phyloP scores from a whole-genome alignment of 2,888 invertebrate genomes.

The Andrena praecox region DNA sequence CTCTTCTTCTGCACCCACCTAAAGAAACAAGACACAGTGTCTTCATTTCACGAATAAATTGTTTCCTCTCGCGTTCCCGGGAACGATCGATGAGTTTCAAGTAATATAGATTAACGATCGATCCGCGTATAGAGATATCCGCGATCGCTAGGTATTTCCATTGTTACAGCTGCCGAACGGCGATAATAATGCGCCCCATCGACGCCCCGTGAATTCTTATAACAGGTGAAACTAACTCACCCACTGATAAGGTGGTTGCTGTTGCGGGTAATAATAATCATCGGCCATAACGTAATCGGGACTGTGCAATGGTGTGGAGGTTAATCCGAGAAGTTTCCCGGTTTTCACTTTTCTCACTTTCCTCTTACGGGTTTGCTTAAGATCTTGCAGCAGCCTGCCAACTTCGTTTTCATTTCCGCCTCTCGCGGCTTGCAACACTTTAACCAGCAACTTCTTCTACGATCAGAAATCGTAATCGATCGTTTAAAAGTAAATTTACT shows the following conservation, averaged over 20 bases:
- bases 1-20: constrained; percentile 81
- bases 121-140: too few relatives aligned
- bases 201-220: neutral
- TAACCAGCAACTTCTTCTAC: constrained; percentile 79
- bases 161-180: neutral
- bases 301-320: constrained; percentile 76
- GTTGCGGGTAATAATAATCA: constrained; percentile 76
- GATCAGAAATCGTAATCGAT: constrained; percentile 46
- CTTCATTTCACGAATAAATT: too few relatives aligned
- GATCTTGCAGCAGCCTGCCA: constrained; percentile 73
- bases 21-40: constrained; percentile 15
- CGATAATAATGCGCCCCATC: neutral
- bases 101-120: too few relatives aligned
- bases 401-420: constrained; percentile 77
- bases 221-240: constrained; percentile 66
- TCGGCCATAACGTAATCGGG: constrained; percentile 77
- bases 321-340: constrained; percentile 62
- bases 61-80: too few relatives aligned
- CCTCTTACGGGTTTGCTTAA: constrained; percentile 80
- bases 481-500: constrained; percentile 32
- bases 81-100: too few relatives aligned
- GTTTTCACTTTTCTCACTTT: constrained; percentile 73
- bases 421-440: constrained; percentile 78
- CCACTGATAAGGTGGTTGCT: constrained; percentile 79
- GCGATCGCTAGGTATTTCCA: too few relatives aligned